Percentiles rank a stretch among this genome's conserved stretches.
These are phyloP conservation scores for Apodemus sylvaticus DNA, from an alignment of 2,113 vertebrate genomes.

Conservation along the genomic window DNA sequence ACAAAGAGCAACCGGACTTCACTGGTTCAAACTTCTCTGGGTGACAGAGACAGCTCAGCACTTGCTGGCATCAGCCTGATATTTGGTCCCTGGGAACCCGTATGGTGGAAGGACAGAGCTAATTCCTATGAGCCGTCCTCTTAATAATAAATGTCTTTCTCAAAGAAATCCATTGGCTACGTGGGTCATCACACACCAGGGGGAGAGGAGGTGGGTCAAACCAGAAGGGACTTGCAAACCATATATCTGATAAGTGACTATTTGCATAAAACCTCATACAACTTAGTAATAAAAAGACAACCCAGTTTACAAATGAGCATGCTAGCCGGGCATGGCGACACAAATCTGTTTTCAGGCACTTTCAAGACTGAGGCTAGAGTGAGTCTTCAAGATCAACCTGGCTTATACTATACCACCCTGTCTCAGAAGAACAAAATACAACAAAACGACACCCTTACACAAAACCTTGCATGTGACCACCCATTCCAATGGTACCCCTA, in stretches of 20 bases:
- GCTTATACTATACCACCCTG: not conserved
- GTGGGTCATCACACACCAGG: not conserved
- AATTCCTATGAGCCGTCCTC: not conserved
- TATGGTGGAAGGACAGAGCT: not conserved
- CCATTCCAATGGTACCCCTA: not conserved
- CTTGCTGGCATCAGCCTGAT: not conserved
- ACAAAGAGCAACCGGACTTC: not conserved
- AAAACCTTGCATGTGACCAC: not conserved
- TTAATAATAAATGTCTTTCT: not conserved
- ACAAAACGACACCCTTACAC: not conserved
- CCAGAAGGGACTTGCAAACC: not conserved
- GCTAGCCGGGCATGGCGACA: not conserved
- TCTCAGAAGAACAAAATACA: not conserved
- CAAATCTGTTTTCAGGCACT: not conserved
- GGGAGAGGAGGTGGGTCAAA: not conserved
- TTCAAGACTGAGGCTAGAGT: not conserved
- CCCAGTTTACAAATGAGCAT: not conserved
- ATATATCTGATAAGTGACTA: not conserved
- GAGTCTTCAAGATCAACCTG: not conserved
- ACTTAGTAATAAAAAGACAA: not conserved
- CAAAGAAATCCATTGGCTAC: not conserved
- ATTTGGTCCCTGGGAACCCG: not conserved
- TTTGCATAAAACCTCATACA: not conserved
- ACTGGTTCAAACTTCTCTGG: not conserved
- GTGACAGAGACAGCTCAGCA: not conserved